These are phyloP conservation scores for Popillia japonica DNA, from an alignment of 1,140 invertebrate genomes.

Conservation along the genomic window DNA sequence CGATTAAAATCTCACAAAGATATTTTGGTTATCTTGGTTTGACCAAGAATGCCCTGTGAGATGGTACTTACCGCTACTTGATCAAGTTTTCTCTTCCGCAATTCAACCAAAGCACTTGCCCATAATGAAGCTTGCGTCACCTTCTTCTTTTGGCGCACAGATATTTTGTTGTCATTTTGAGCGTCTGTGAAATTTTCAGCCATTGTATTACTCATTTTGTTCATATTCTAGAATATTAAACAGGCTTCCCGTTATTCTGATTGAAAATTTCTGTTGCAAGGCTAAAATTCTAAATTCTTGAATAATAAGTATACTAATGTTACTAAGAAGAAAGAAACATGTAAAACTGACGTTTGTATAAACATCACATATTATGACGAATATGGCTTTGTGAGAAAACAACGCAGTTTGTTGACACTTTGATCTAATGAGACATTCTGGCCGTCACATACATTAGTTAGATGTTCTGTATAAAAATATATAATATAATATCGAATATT, in stretches of 20 bases:
- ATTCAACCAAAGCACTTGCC: conserved; percentile 20
- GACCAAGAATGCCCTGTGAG: no score
- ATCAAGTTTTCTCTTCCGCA: conserved; percentile 22
- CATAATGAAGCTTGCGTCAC: conserved; percentile 18
- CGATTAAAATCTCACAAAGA: neutral
- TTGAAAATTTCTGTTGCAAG: conserved; percentile 10
- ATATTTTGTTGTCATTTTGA: neutral
- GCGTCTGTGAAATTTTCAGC: conserved; percentile 35
- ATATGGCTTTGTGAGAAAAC: no score
- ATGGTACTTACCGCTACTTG: conserved; percentile 36
- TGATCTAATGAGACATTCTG: no score
- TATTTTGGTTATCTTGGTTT: no score
- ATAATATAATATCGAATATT: no score
- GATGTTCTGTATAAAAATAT: no score
- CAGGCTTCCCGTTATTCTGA: conserved; percentile 4
- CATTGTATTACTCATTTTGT: neutral
- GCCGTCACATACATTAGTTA: no score
- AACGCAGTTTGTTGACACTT: no score
- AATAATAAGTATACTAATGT: neutral
- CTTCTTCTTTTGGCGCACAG: conserved; percentile 12
- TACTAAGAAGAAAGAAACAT: neutral
- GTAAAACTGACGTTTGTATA: no score
- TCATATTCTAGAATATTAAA: conserved; percentile 7
- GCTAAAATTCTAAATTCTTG: conserved; percentile 17
- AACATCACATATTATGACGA: no score